Conservation (phyloP, 2,888 invertebrate genomes). For the Syrphus vitripennis region DNA sequence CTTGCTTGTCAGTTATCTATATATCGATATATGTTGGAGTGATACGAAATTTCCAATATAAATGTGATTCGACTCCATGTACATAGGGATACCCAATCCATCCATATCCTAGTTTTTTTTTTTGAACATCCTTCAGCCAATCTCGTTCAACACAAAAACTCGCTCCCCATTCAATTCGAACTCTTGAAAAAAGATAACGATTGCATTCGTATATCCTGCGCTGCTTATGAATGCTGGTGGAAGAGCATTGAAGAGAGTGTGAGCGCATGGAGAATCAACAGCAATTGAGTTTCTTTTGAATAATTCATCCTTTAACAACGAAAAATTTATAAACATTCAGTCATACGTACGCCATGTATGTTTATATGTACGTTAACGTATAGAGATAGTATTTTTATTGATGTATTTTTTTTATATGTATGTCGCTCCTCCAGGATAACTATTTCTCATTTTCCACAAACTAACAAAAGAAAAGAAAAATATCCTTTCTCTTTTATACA, state of each 20-base stretch:
- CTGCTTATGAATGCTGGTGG: background rate
- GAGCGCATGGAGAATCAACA: constrained; percentile 51
- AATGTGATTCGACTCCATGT: background rate
- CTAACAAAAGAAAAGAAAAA: constrained; percentile 39
- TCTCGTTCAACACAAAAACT: constrained; percentile 7
- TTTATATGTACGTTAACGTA: background rate
- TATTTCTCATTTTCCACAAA: constrained; percentile 58
- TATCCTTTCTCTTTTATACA: constrained; percentile 26
- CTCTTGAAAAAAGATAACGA: constrained; percentile 39
- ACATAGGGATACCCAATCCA: background rate
- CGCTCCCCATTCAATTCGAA: constrained; percentile 35
- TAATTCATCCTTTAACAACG: constrained; percentile 67
- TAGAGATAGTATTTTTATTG: constrained; percentile 20
- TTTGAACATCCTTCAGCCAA: background rate
- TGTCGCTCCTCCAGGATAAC: constrained; percentile 17
- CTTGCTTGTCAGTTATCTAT: background rate
- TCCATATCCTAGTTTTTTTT: constrained; percentile 14
- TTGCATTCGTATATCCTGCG: constrained; percentile 43
- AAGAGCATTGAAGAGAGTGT: background rate
- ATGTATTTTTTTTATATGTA: constrained; percentile 8
- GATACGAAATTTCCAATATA: constrained; percentile 3
- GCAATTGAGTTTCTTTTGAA: constrained; percentile 66
- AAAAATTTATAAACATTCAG: background rate
- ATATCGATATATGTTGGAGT: background rate
- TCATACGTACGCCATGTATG: too few species aligned